Conservation (phyloP, 2,113 vertebrate species). For the Struthio camelus region DNA sequence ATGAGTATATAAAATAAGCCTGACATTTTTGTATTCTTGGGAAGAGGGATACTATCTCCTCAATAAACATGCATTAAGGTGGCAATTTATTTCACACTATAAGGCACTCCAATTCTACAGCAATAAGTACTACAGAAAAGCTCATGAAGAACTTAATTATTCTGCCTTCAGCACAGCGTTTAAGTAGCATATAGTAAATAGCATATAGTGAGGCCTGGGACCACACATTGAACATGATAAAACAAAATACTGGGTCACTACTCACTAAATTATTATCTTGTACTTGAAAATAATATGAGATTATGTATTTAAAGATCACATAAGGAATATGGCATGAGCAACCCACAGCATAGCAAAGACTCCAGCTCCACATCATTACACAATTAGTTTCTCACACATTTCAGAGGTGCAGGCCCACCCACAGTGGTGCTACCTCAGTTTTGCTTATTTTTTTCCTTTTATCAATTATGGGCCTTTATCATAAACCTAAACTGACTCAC, state of each 20-base stretch:
- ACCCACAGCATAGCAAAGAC: not conserved
- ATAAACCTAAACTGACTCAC: not conserved
- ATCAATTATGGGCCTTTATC: not conserved
- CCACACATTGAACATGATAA: not conserved
- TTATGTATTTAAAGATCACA: not conserved
- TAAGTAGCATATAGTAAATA: slow-evolving; percentile 11
- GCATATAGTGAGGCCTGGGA: not conserved
- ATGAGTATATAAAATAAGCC: not conserved
- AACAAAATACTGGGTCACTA: slow-evolving; percentile 19
- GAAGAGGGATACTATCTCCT: not conserved
- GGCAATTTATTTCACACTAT: slow-evolving; percentile 21
- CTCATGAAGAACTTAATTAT: slow-evolving; percentile 31
- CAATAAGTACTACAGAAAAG: slow-evolving; percentile 14
- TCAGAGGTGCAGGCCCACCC: not conserved
- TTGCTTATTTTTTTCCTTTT: not conserved
- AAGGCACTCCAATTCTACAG: not conserved
- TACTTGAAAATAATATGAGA: not conserved
- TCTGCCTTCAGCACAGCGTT: slow-evolving; percentile 29
- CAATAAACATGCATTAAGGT: not conserved
- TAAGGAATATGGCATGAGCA: not conserved
- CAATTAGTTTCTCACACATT: not conserved
- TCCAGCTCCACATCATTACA: not conserved
- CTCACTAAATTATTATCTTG: slow-evolving; percentile 20
- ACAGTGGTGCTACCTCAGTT: not conserved
- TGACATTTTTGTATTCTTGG: not conserved